These are phyloP conservation scores for Pseudolaguvia tuberculata DNA, from an alignment of 2,113 vertebrate species.

Conservation along the genomic window DNA sequence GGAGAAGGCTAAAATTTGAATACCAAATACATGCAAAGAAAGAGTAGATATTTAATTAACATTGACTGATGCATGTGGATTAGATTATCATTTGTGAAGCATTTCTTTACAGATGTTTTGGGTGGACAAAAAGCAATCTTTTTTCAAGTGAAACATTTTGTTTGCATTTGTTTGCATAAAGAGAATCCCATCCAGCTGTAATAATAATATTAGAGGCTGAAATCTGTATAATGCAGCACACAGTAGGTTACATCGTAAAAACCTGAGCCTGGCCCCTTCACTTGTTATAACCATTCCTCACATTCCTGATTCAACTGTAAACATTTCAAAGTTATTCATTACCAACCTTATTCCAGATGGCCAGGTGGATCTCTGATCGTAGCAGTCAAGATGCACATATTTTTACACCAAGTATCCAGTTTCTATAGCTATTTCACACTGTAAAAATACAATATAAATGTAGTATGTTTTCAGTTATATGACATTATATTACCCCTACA, in stretches of 20 bases:
- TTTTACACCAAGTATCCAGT: neutral
- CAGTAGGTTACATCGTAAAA: conserved; percentile 11
- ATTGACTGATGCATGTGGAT: neutral
- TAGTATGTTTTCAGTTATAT: neutral
- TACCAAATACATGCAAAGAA: too few relatives aligned
- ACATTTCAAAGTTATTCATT: conserved; percentile 12
- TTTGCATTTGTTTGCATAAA: neutral
- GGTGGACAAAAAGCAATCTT: neutral
- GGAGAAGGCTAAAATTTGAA: neutral
- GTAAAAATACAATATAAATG: neutral
- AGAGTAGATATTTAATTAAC: too few relatives aligned
- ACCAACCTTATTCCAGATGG: conserved; percentile 39
- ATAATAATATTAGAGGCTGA: neutral
- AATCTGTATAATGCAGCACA: neutral
- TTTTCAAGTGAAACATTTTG: neutral
- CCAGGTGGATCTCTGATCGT: conserved; percentile 21
- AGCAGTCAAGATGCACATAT: neutral
- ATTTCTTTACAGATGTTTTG: neutral
- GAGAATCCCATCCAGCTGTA: neutral
- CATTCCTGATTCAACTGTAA: conserved; percentile 42
- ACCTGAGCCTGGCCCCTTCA: conserved; percentile 13
- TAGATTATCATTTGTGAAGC: neutral
- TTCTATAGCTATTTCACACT: neutral
- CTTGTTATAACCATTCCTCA: conserved; percentile 34
- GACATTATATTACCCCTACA: neutral